These are phyloP conservation scores for Dolomedes plantarius DNA, from an alignment of 2,888 invertebrate genomes.

Conservation along the genomic window DNA sequence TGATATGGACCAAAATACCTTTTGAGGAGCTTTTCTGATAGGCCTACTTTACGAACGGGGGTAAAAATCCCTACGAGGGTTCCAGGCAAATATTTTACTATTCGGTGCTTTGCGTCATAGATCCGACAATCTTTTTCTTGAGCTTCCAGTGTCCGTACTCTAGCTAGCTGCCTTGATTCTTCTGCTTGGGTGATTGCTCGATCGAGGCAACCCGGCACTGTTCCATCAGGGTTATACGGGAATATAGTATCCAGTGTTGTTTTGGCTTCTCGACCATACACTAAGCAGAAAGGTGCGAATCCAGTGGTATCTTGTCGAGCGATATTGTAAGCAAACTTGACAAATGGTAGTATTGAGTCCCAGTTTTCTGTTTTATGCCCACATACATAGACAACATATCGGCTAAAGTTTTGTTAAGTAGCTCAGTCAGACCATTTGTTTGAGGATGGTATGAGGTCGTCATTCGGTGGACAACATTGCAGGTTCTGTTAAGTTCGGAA, in stretches of 20 bases:
- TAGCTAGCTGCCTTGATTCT: constrained; percentile 24
- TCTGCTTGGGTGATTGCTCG: background rate
- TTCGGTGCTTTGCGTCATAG: background rate
- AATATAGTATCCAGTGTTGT: constrained; percentile 18
- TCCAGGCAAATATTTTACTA: background rate
- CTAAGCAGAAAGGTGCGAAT: constrained; percentile 1
- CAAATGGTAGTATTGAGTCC: constrained; percentile 23
- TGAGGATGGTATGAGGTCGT: background rate
- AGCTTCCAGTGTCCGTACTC: background rate
- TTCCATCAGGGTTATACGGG: background rate
- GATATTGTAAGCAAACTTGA: constrained; percentile 21
- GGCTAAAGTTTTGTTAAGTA: constrained; percentile 3
- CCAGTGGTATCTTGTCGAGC: background rate
- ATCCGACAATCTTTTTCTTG: background rate
- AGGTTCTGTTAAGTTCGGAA: no score
- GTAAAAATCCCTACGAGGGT: constrained; percentile 5
- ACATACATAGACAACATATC: constrained; percentile 23
- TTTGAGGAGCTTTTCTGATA: background rate
- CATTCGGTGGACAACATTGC: no score
- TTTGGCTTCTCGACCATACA: constrained; percentile 20
- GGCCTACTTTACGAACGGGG: background rate
- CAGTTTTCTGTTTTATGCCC: constrained; percentile 4
- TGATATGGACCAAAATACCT: constrained; percentile 36
- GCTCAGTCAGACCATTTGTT: background rate
- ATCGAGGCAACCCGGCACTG: background rate